Evolutionary conservation across 2,113 vertebrate species (phyloP).

Genomic region (Sula dactylatra): DNA sequence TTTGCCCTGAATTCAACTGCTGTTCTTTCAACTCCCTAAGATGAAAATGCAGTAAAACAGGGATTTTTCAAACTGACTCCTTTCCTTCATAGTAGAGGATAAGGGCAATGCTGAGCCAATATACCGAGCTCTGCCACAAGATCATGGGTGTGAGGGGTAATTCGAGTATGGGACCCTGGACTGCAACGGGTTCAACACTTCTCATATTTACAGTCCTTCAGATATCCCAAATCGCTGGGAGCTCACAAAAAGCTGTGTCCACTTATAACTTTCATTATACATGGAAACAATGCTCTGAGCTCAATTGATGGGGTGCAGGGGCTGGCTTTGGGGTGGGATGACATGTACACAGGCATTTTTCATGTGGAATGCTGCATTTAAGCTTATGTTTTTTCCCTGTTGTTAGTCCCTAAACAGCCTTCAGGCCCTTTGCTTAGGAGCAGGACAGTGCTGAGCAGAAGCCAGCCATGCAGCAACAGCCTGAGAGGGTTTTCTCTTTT

Average conservation of each 20-base stretch:
- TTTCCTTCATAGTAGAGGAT: background rate
- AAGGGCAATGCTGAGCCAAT: background rate
- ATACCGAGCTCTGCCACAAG: background rate
- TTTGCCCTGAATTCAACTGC: background rate
- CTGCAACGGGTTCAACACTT: background rate
- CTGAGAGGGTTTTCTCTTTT: background rate
- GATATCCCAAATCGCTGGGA: background rate
- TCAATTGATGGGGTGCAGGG: background rate
- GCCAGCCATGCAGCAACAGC: background rate
- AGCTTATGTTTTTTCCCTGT: background rate
- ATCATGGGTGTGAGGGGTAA: background rate
- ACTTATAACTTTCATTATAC: background rate
- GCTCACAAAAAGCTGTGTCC: accelerated
- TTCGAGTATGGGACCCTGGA: background rate
- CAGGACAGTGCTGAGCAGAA: background rate
- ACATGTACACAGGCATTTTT: background rate
- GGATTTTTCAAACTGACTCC: background rate
- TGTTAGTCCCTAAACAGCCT: background rate
- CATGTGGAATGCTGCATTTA: background rate
- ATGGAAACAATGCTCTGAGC: background rate
- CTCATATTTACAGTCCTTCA: background rate
- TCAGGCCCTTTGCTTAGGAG: background rate
- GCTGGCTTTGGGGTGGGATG: background rate
- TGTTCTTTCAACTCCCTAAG: background rate
- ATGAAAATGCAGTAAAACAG: background rate